Conservation (phyloP, 2,797 vertebrate species). For the Etheostoma nigrum region DNA sequence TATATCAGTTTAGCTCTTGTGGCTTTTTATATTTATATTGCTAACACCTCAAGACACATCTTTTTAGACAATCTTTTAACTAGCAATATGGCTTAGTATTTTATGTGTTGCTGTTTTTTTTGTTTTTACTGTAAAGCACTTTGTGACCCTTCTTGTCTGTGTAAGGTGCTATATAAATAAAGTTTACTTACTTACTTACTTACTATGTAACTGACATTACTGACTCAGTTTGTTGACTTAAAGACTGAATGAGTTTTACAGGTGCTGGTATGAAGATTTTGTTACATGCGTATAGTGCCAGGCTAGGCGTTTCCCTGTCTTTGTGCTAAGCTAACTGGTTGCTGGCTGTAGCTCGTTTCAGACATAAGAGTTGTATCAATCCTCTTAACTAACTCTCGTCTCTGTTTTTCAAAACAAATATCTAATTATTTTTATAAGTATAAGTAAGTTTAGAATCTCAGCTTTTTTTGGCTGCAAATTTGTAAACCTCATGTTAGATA, state of each 20-base stretch:
- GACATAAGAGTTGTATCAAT: not conserved
- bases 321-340: not conserved
- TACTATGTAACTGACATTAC: not conserved
- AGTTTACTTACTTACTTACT: not conserved
- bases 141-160: no score
- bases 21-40: not conserved
- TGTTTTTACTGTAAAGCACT: no score
- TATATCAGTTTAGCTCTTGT: not conserved
- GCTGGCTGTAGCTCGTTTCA: not conserved
- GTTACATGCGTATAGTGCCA: not conserved
- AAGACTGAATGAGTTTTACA: not conserved
- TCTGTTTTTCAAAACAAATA: not conserved
- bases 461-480: not conserved
- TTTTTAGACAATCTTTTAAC: no score
- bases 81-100: no score
- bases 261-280: not conserved
- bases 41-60: not conserved
- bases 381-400: not conserved
- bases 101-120: no score
- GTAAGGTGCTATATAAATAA: no score
- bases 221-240: not conserved
- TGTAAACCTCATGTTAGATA: slow-evolving; percentile 24
- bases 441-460: no score
- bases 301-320: not conserved
- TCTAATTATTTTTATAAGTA: not conserved